Evolutionary conservation across 2,113 vertebrate species (phyloP).

Genomic region (Ctenodactylus gundi): DNA sequence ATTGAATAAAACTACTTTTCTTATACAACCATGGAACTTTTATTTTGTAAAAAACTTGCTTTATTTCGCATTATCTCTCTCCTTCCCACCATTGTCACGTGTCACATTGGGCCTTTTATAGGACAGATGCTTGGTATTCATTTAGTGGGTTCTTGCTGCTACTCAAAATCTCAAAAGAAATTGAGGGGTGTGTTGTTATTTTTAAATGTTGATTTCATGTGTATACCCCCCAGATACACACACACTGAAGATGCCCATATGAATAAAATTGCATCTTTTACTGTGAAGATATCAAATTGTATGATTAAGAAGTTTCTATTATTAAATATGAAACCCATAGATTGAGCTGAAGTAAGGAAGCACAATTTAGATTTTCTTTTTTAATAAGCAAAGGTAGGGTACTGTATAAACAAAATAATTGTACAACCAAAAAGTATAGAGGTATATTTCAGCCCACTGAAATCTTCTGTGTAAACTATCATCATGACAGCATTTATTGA

Average conservation of each 20-base stretch:
- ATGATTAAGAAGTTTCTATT: constrained; percentile 14
- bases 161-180: constrained; percentile 37
- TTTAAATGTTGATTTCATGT: constrained; percentile 9
- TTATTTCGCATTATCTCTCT: not conserved
- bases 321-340: constrained; percentile 38
- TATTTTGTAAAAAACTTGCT: constrained; percentile 1
- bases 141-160: constrained; percentile 3
- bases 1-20: constrained; percentile 23
- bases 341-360: not conserved
- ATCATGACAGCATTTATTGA: not conserved
- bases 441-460: not conserved
- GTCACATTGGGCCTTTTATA: not conserved
- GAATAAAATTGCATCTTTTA: not conserved
- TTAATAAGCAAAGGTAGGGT: constrained; percentile 5
- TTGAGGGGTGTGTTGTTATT: not conserved
- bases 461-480: not conserved
- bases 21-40: constrained; percentile 4
- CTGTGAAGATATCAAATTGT: constrained; percentile 8
- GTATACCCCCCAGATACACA: not conserved
- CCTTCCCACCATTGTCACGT: not conserved
- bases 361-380: constrained; percentile 36
- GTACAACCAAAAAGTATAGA: not conserved
- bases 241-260: not conserved
- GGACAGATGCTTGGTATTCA: not conserved
- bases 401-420: constrained; percentile 17